Base-by-base conservation (phyloP, 37 sponge, comb jelly and placozoan species). In the Agelas oroides region DNA sequence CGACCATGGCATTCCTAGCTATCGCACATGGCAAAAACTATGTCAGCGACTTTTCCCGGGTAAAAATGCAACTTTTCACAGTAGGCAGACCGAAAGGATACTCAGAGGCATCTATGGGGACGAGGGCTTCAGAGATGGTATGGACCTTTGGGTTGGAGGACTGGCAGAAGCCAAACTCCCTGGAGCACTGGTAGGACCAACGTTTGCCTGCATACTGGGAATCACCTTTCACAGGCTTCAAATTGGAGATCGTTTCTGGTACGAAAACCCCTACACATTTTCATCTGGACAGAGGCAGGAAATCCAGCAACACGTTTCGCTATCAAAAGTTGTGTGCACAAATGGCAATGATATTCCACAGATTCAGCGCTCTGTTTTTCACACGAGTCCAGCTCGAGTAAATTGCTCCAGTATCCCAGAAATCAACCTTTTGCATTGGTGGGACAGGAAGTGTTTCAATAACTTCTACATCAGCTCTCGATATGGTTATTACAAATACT, bases 131-230 rank as follows among this genome's bases (percentile, higher is more conserved):
- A 77, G 57, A 6, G 75, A 88, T 32, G 93, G 93, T 12, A 94
- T 97, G 24, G 97, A 97, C 40, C 62, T 94, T 30, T 97, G 90
- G 90, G 84, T 92, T 33, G 97, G 91, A 21, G 97, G 91, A 25
- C 63, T 94, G 32, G 88, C 93, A 36, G 97, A 97, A 68, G 81
- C 90, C 31, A 30, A 69, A 25, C 78, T 92, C 2, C 74, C 38
- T 8, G 88, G 90, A 13, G 89, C 84, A 19, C 76, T 54, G 1
- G 65, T 89, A 18, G 97, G 97, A 6, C 97, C 97, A 12, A 94
- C 94, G 19, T 94, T 97, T 72, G 89, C 87, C 41, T 91, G 95
- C 62, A 85, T 95, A 28, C 23, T 91, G 5, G 89, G 80, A 23
- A 21, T 83, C 25, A 88, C 88, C 14, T 95, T 95, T 39, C n/a